Base-by-base conservation (phyloP, 2,888 invertebrate genomes). In the Torymus aiolomorphi region DNA sequence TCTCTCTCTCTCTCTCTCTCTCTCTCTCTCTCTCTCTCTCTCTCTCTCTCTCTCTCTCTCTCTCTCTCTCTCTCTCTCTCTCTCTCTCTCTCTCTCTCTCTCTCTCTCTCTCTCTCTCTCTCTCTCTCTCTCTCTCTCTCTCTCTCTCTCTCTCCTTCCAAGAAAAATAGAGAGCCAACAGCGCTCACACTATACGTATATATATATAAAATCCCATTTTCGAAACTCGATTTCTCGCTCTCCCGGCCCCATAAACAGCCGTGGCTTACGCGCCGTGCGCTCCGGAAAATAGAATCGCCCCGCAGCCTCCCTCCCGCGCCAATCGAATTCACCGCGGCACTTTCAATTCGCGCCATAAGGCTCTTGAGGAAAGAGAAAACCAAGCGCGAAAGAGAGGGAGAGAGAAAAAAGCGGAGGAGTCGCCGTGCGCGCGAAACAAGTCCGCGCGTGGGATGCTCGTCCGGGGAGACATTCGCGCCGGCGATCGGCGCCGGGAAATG, bases 391-490 rank as follows among this genome's bases (percentile, higher is more conserved):
- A 82, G 80, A 74, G 77, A 82, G 74, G 78, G 24, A 18, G 54
- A 82, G 59, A 71, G 70, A 82, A 83, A 69, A 76, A 81, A 61
- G 71, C 67, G 31, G 67, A 70, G 72, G 62, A 65, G 77, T 80
- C 82, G 82, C 77, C 81, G 81, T 82, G 81, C 72, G 78, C 12
- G 76, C 63, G 83, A 85, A 83, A 84, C 81, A 84, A 77, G 80
- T 80, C 78, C 80, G 80, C 78, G 83, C 86, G 86, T 16, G 71
- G n/a, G n/a, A 89, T 87, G 86, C 86, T 88, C 89, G 90, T 88
- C 89, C 86, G 86, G 90, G 90, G 90, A 90, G 88, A 89, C 89
- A 90, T 90, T 90, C 88, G 88, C 31, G 8, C 31, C 8, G 88
- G 88, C 88, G 88, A 87, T 88, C 86, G 88, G 86, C 8, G 84